These are phyloP conservation scores for Phenacoccus solenopsis DNA, from an alignment of 1,140 invertebrate genomes.

Conservation along the genomic window DNA sequence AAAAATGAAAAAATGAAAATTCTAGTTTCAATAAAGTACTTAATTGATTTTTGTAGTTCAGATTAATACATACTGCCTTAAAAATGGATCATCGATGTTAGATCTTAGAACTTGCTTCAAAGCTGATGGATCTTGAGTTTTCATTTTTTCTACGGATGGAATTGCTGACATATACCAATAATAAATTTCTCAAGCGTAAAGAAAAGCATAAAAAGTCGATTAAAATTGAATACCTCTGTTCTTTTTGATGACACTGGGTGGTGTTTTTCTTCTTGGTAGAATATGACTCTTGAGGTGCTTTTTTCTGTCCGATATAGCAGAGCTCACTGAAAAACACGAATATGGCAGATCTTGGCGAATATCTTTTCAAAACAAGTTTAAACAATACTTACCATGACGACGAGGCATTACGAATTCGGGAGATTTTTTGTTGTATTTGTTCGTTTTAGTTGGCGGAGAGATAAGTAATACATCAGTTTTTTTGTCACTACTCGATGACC, in stretches of 20 bases:
- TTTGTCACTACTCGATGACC: background rate
- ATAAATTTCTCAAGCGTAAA: background rate
- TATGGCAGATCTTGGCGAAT: background rate
- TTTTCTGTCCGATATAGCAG: background rate
- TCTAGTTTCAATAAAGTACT: no score
- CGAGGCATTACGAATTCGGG: background rate
- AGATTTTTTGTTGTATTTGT: background rate
- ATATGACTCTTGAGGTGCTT: background rate
- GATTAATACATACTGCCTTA: background rate
- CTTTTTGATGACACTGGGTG: background rate
- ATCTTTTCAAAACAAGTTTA: background rate
- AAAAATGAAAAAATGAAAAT: background rate
- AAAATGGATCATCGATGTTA: constrained; percentile 4
- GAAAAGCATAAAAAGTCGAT: background rate
- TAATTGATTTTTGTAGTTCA: no score
- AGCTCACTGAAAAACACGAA: background rate
- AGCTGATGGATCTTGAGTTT: background rate
- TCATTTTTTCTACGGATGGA: background rate
- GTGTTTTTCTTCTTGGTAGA: background rate
- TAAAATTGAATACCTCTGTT: background rate
- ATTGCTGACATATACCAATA: background rate
- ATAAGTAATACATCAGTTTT: background rate
- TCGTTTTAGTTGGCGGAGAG: background rate
- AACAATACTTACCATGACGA: background rate
- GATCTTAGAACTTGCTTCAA: background rate